Percentiles rank a stretch among this genome's conserved stretches.
phyloP scores from a whole-genome alignment of 2,797 vertebrate genomes.

The Adelosebastes latens region DNA sequence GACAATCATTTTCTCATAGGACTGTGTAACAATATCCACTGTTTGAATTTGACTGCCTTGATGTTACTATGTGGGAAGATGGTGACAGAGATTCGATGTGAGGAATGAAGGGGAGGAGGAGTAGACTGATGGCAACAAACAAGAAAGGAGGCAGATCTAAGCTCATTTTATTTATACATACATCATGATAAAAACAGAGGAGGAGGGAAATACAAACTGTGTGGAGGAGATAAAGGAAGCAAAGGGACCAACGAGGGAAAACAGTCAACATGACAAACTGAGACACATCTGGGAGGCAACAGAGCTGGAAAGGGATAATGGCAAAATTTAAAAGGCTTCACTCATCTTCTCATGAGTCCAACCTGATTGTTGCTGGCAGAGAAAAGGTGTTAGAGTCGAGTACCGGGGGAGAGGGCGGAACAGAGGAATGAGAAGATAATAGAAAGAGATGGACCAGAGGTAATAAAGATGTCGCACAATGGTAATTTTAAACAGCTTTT shows the following conservation, averaged over 20 bases:
- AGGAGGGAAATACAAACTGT: constrained; percentile 16
- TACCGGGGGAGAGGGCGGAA: neutral
- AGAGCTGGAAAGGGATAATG: neutral
- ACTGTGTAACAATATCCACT: neutral
- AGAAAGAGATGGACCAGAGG: constrained; percentile 9
- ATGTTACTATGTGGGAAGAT: neutral
- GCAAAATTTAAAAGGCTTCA: constrained; percentile 21
- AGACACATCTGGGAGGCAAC: constrained; percentile 9
- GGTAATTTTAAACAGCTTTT: constrained; percentile 5
- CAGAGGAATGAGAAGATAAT: constrained; percentile 17
- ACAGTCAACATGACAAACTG: constrained; percentile 26
- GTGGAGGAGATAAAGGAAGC: constrained; percentile 15
- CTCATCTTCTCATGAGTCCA: constrained; percentile 11
- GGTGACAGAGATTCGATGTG: constrained; percentile 1
- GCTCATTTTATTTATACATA: neutral
- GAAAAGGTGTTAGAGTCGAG: constrained; percentile 10
- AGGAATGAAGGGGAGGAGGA: neutral
- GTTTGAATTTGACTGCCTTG: neutral
- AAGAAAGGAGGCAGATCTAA: neutral
- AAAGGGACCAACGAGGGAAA: neutral
- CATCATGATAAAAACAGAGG: neutral
- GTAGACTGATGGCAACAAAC: constrained; percentile 7
- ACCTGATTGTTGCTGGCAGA: constrained; percentile 29
- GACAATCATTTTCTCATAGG: neutral
- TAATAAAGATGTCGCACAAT: constrained; percentile 18